A percentile compares a stretch with the other conserved stretches of the same genome.
phyloP scores from a whole-genome alignment of 1,140 invertebrate genomes.

The Anagrus nilaparvatae region DNA sequence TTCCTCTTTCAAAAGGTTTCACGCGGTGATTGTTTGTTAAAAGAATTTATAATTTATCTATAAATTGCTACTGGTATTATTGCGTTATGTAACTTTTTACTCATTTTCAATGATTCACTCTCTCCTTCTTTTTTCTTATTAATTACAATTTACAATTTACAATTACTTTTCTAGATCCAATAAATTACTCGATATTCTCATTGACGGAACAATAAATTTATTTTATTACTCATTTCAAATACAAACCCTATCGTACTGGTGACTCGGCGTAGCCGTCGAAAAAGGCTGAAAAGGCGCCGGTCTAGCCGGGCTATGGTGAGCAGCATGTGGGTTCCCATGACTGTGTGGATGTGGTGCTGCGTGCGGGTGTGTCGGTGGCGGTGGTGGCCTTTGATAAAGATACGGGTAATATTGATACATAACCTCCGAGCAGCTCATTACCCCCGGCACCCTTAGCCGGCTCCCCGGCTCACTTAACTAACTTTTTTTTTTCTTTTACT shows the following conservation, averaged over 20 bases:
- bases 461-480: conserved; percentile 35
- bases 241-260: conserved; percentile 48
- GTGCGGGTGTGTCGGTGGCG: conserved; percentile 37
- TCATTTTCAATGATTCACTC: no score
- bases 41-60: no score
- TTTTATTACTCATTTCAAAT: no score
- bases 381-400: conserved; percentile 46
- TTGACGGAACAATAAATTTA: no score
- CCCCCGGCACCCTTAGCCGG: conserved; percentile 40
- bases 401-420: conserved; percentile 54
- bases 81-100: no score
- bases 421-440: conserved; percentile 52
- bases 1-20: no score
- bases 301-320: conserved; percentile 39
- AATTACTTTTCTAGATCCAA: no score
- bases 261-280: conserved; percentile 35
- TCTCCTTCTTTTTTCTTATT: no score
- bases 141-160: no score
- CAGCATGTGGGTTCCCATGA: conserved; percentile 32
- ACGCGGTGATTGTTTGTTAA: no score
- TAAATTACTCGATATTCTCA: no score
- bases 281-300: conserved; percentile 42
- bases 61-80: no score
- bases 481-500: conserved; percentile 30
- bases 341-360: conserved; percentile 32